Evolutionary conservation across 2,888 invertebrate genomes (phyloP), one percentile per base, ranked within the genome.

Genomic region (Tetanocera ferruginea): DNA sequence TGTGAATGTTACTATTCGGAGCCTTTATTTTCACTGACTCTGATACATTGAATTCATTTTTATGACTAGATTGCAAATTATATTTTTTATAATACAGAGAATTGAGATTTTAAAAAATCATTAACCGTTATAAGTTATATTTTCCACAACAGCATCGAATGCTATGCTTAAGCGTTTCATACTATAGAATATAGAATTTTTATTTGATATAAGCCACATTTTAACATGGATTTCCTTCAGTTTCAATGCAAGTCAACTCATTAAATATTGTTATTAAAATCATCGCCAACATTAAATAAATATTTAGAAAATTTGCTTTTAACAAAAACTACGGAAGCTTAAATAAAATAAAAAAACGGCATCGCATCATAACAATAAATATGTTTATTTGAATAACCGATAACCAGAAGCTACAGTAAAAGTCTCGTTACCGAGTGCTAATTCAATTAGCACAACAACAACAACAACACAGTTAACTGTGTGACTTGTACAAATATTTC

Each of bases 371-470:
- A 69, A 23, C 51, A 70, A 25, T 28, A 19, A 23, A 6, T n/a
- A 66, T 34, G 9, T n/a, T 66, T 66, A 34, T 66, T 66, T 66
- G 17, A 37, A 34, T 66, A 66, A 52, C 51, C 31, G 49, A 69
- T 49, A 69, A 69, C 23, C 49, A 49, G 51, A 14, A 19, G 23
- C 5, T 49, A 6, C n/a, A 0, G 23, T 19, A 14, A 25, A 17
- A 5, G 37, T 14, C 31, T 34, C 57, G 55, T 17, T 28, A 51
- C n/a, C 28, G 57, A 23, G 71, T 34, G 71, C 55, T 72, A 57
- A 72, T 72, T 72, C 9, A 72, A 55, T 72, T 72, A 72, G 57
- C 57, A 71, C 25, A 28, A 52, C 52, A 52, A 70, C 51, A 70
- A 67, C 37, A 67, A 31, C 17, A 34, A 66, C 8, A 66, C 5